These are phyloP conservation scores for Tipula confusa DNA, from an alignment of 2,888 invertebrate genomes.

Conservation along the genomic window DNA sequence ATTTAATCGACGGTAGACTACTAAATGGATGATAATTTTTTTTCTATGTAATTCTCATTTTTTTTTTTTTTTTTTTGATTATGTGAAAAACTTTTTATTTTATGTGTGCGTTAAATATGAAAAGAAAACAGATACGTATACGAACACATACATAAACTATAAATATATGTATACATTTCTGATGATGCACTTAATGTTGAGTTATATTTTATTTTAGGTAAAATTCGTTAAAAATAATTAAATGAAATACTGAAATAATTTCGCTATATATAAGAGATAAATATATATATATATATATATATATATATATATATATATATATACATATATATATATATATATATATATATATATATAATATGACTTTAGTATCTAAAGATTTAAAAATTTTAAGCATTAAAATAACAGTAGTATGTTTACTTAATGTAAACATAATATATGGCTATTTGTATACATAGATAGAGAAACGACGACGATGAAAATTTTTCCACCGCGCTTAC, in stretches of 20 bases:
- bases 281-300: background rate
- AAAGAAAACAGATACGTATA: background rate
- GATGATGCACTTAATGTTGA: background rate
- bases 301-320: background rate
- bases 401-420: background rate
- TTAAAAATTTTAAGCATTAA: background rate
- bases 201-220: background rate
- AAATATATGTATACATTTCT: background rate
- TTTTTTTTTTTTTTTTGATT: background rate
- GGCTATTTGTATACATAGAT: background rate
- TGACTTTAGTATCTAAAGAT: background rate
- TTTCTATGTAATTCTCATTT: background rate
- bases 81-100: background rate
- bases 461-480: background rate
- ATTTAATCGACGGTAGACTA: conserved; percentile 25
- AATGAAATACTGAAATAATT: conserved; percentile 20
- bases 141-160: background rate
- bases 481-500: background rate
- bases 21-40: conserved; percentile 20
- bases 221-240: background rate
- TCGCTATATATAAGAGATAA: background rate
- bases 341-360: background rate
- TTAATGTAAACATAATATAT: background rate
- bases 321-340: background rate
- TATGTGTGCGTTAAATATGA: too few species aligned